Evolutionary conservation across 2,113 vertebrate species (phyloP), one percentile per base, ranked within the genome.

Genomic region (Haemorhous mexicanus): DNA sequence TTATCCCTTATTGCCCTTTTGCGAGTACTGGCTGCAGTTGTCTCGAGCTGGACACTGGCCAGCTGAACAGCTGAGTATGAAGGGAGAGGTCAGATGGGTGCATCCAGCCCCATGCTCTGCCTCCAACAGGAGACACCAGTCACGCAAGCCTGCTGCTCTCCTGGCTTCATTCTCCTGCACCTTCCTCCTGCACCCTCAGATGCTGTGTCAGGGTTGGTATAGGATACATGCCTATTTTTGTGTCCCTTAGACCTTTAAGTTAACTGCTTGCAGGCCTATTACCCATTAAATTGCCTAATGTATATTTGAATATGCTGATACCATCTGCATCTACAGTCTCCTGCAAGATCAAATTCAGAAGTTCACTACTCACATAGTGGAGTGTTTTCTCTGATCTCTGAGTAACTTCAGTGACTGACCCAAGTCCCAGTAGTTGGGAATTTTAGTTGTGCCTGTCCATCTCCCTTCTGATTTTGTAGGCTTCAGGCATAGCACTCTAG

Each of bases 391-490:
- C 37, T 27, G 6, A 62, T 21, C 10, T 93, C 41, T 17, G 32
- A 33, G 5, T 6, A 70, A 39, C 16, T 68, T 52, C 67, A 76
- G 0, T 33, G 7, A 64, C 6, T 14, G 4, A 3, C 3, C 6
- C 19, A 37, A 49, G 28, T 37, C 7, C 9, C 28, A 35, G 2
- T 44, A 37, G 8, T 4, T 12, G 5, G 10, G 5, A 21, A 49
- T 80, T 80, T 77, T 43, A 49, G 12, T 39, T 64, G 26, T 35
- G 13, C 20, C 46, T 74, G 26, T 30, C 8, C 18, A 64, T 3
- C 1, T 70, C 6, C 13, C 59, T 85, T 82, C 17, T n/a, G 28
- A 27, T 85, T 88, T 72, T 55, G 16, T 15, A 59, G 49, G 6
- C 3, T 72, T 70, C 41, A 58, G 6, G 4, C 7, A 43, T 17